These are phyloP conservation scores for Oscheius sp. DNA, from an alignment of 1,140 invertebrate genomes.

Conservation along the genomic window DNA sequence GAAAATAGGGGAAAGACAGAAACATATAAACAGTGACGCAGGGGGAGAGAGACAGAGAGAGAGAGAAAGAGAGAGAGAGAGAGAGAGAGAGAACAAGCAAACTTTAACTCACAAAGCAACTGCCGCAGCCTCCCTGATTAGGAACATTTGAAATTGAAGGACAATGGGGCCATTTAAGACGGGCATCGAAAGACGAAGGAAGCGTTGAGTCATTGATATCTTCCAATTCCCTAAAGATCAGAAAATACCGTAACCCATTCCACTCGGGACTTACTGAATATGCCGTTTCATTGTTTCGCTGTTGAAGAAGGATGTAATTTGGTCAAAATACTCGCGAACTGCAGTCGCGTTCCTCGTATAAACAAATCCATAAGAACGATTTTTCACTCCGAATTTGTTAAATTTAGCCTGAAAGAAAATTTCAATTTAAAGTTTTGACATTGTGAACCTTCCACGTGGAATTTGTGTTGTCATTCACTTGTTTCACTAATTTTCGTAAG, in stretches of 20 bases:
- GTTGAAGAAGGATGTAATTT: conserved; percentile 35
- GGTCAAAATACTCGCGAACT: conserved; percentile 35
- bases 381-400: conserved; percentile 44
- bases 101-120: conserved; percentile 64
- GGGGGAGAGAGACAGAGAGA: no score
- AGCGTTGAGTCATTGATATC: conserved; percentile 17
- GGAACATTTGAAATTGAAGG: conserved; percentile 69
- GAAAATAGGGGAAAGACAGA: background rate
- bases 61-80: no score
- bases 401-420: conserved; percentile 42
- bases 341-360: conserved; percentile 41
- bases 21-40: no score
- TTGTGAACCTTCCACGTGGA: conserved; percentile 39
- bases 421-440: no score
- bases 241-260: background rate
- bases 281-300: conserved; percentile 40
- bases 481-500: conserved; percentile 26
- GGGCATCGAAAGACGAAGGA: conserved; percentile 75
- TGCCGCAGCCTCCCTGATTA: conserved; percentile 67
- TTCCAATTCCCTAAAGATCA: conserved; percentile 23
- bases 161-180: conserved; percentile 78
- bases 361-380: conserved; percentile 33
- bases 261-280: conserved; percentile 20
- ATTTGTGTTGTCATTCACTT: conserved; percentile 36
- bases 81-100: no score